Conservation (phyloP, 2,113 vertebrate species). For the Sigmodon hispidus region DNA sequence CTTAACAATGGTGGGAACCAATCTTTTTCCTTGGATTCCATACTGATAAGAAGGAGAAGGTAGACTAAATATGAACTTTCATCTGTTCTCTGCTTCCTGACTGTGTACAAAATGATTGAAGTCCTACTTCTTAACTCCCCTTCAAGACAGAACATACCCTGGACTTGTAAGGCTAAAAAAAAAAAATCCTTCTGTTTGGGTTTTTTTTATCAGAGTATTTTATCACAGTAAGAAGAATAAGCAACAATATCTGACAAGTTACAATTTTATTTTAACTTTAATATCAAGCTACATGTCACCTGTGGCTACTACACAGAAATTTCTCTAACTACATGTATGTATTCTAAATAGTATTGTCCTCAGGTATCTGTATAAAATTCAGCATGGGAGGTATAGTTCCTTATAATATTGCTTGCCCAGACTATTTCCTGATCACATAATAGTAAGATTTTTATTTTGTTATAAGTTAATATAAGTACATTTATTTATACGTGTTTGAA, state of each 20-base stretch:
- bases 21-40: neutral
- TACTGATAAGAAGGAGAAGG: neutral
- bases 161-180: neutral
- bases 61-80: neutral
- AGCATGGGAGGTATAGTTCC: neutral
- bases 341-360: neutral
- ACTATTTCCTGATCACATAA: neutral
- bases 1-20: neutral
- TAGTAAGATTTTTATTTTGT: neutral
- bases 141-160: neutral
- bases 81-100: neutral
- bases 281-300: neutral
- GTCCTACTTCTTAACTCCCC: too few relatives aligned
- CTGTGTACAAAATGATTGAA: neutral
- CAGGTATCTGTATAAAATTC: neutral
- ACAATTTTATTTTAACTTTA: constrained; percentile 19
- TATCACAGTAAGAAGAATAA: neutral
- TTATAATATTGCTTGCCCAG: neutral
- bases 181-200: neutral
- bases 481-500: neutral
- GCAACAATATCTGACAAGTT: neutral
- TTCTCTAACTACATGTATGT: neutral
- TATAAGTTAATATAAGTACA: neutral
- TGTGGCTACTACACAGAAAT: neutral
- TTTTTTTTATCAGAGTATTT: neutral